Base-by-base conservation (phyloP, 2,113 vertebrate genomes). In the Passer montanus region DNA sequence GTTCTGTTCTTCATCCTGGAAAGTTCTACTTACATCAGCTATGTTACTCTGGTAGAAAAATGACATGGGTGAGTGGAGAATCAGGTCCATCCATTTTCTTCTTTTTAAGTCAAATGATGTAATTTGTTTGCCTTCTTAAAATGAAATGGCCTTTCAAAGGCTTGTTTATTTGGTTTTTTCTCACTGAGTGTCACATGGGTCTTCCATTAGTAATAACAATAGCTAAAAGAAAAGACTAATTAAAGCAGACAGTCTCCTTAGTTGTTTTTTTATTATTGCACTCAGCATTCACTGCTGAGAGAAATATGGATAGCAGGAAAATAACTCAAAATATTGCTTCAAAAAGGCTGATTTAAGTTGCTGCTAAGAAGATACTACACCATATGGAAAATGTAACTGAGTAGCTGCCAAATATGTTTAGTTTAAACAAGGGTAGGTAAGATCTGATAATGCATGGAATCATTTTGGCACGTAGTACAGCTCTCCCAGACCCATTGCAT, bases 351-450 rank as follows among this genome's bases (percentile, higher is more conserved):
- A 86, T 93, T 93, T 56, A 53, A 79, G 59, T 69, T 81, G 77
- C 69, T 94, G 74, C 68, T 84, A 70, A 56, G 59, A 94, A 96
- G 92, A 93, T 66, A 85, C 59, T 79, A 47, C 46, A 70, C 84
- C 90, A 90, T 81, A 94, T 87, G 92, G 95, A 93, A 96, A 94
- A 94, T 91, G 87, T 96, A 96, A 93, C 81, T 58, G 88, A 92
- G 86, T 90, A 93, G 88, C 86, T 84, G 90, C 92, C 95, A 96
- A 81, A 92, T 90, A 84, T 90, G 88, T 94, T 95, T 96, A 84
- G 49, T 93, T 96, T 96, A 87, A 95, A 90, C 86, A 96, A 93
- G 95, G 53, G 90, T 95, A 96, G 92, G 93, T 96, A 95, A 95
- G 69, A 97, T 96, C 94, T 96, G 94, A 96, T 96, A 96, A 77